Evolutionary conservation across 2,888 invertebrate genomes (phyloP).

Genomic region (Bellardia bayeri): DNA sequence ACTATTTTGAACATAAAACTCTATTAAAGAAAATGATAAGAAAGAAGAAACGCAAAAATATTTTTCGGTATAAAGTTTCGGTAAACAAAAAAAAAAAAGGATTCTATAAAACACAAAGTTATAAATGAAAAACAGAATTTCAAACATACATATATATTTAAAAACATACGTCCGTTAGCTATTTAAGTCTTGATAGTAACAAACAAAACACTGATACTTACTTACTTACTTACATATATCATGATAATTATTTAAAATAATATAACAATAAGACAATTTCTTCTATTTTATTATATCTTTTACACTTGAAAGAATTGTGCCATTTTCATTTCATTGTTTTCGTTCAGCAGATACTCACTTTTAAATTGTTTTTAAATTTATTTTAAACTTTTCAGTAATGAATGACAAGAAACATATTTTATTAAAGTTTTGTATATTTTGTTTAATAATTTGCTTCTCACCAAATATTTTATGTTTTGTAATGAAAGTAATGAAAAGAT

Average conservation of each 20-base stretch:
- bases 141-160: conserved; percentile 62
- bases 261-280: not conserved
- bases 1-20: conserved; percentile 60
- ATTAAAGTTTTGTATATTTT: conserved; percentile 37
- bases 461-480: conserved; percentile 61
- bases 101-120: conserved; percentile 42
- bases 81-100: conserved; percentile 44
- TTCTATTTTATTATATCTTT: not conserved
- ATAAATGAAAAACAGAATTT: conserved; percentile 44
- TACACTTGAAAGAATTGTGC: conserved; percentile 60
- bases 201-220: conserved; percentile 30
- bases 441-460: conserved; percentile 54
- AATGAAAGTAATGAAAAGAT: conserved; percentile 18
- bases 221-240: conserved; percentile 1
- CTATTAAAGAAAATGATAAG: conserved; percentile 24
- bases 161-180: conserved; percentile 78
- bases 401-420: not conserved
- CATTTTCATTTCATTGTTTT: conserved; percentile 59
- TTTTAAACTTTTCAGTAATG: not conserved
- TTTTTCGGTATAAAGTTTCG: conserved; percentile 64
- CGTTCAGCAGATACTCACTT: conserved; percentile 51
- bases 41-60: conserved; percentile 38
- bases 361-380: conserved; percentile 12
- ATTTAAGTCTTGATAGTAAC: conserved; percentile 71
- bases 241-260: not conserved